Conservation (phyloP, 2,113 vertebrate species). For the Sebastes fasciatus region DNA sequence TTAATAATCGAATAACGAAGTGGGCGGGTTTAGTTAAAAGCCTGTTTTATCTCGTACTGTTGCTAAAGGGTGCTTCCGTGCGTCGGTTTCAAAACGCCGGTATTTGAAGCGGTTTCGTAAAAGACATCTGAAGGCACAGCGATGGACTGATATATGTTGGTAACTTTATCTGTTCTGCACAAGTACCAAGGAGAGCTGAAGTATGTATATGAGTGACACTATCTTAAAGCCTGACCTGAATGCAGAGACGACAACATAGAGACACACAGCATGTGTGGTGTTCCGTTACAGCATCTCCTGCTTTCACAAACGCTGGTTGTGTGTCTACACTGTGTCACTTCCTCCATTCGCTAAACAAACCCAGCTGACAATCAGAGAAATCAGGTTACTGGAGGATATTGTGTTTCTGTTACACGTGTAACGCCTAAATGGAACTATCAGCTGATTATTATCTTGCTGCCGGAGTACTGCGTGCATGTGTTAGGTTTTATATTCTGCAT, state of each 20-base stretch:
- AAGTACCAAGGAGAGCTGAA: not conserved
- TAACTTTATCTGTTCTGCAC: not conserved
- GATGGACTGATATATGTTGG: not conserved
- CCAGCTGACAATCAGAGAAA: conserved; percentile 22
- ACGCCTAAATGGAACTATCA: conserved; percentile 32
- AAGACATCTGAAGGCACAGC: not conserved
- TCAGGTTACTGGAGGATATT: not conserved
- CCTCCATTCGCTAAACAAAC: conserved; percentile 18
- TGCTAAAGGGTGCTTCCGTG: too few relatives aligned
- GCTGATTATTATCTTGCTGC: conserved; percentile 39
- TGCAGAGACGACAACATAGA: not conserved
- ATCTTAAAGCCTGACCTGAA: conserved; percentile 2
- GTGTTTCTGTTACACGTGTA: not conserved
- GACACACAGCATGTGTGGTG: not conserved
- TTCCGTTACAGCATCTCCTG: not conserved
- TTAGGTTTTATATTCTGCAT: conserved; percentile 18
- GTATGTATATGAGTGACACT: not conserved
- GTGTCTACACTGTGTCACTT: conserved; percentile 3
- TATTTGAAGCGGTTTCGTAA: too few relatives aligned
- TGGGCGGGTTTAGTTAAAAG: too few relatives aligned
- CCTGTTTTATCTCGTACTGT: too few relatives aligned
- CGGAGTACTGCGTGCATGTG: conserved; percentile 14
- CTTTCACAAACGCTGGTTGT: not conserved
- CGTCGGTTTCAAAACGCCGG: too few relatives aligned
- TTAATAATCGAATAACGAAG: too few relatives aligned